Percentiles rank a stretch among this genome's conserved stretches.
phyloP scores from a whole-genome alignment of 53 echinoderm and acorn worm genomes.

The Apostichopus leukothele region DNA sequence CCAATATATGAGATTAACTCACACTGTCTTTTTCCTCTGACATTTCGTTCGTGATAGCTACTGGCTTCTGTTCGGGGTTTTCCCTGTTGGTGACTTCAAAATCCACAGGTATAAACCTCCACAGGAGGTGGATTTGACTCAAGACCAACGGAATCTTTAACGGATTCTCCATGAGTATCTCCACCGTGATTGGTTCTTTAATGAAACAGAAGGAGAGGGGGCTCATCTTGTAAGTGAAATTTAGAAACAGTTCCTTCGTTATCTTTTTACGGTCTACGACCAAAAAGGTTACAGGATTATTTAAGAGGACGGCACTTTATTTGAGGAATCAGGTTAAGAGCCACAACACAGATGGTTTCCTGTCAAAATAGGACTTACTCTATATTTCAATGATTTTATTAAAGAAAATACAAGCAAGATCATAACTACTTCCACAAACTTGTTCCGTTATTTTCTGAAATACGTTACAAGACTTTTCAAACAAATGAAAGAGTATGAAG shows the following conservation, averaged over 20 bases:
- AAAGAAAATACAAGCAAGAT: no score
- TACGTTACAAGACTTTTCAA: no score
- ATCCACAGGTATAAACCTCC: constrained; percentile 88
- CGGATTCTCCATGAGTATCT: constrained; percentile 87
- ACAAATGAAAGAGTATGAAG: no score
- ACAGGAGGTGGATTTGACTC: constrained; percentile 75
- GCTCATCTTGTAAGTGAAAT: not conserved
- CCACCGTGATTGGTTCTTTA: constrained; percentile 86
- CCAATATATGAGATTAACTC: not conserved
- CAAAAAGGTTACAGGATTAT: no score
- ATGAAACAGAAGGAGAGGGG: not conserved
- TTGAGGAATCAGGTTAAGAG: no score
- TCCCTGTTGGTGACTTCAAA: constrained; percentile 84
- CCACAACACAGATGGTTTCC: no score
- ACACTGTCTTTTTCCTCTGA: not conserved
- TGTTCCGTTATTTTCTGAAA: no score
- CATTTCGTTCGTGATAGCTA: constrained; percentile 71
- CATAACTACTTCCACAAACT: no score
- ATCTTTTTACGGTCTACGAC: no score
- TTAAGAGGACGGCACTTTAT: no score
- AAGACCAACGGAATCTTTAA: constrained; percentile 81
- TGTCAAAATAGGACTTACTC: no score
- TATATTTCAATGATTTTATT: no score
- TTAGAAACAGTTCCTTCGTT: not conserved
- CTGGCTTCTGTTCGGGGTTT: constrained; percentile 91